Evolutionary conservation across 2,888 invertebrate genomes (phyloP).

Genomic region (Nezara viridula): DNA sequence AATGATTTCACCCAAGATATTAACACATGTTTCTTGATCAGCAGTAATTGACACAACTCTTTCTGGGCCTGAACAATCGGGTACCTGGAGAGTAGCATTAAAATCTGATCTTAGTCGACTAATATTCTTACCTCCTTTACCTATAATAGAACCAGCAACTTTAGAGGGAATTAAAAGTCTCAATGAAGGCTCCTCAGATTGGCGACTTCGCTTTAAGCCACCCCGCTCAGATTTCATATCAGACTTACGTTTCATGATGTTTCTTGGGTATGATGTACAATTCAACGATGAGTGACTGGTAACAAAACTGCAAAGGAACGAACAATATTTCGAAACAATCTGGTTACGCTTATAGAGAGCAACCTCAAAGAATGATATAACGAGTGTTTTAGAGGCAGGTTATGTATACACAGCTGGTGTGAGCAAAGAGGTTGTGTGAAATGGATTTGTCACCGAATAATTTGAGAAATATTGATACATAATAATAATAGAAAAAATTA

Average conservation of each 20-base stretch:
- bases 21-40: slow-evolving; percentile 87
- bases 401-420: too few relatives aligned
- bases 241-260: slow-evolving; percentile 62
- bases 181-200: slow-evolving; percentile 61
- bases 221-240: slow-evolving; percentile 61
- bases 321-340: too few relatives aligned
- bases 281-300: too few relatives aligned
- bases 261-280: too few relatives aligned
- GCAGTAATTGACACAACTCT: slow-evolving; percentile 93
- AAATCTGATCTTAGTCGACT: slow-evolving; percentile 92
- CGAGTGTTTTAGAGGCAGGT: too few relatives aligned
- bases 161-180: slow-evolving; percentile 62
- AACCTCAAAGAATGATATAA: too few relatives aligned
- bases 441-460: too few relatives aligned
- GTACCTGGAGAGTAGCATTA: slow-evolving; percentile 68
- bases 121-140: slow-evolving; percentile 96
- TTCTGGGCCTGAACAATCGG: slow-evolving; percentile 99
- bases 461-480: too few relatives aligned
- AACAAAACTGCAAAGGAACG: too few relatives aligned
- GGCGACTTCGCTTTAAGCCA: slow-evolving; percentile 60
- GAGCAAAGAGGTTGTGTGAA: too few relatives aligned
- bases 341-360: too few relatives aligned
- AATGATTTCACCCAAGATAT: slow-evolving; percentile 76
- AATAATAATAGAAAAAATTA: too few relatives aligned
- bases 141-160: slow-evolving; percentile 98